Conservation (phyloP, 2,113 vertebrate genomes). For the Acrocephalus kingi region DNA sequence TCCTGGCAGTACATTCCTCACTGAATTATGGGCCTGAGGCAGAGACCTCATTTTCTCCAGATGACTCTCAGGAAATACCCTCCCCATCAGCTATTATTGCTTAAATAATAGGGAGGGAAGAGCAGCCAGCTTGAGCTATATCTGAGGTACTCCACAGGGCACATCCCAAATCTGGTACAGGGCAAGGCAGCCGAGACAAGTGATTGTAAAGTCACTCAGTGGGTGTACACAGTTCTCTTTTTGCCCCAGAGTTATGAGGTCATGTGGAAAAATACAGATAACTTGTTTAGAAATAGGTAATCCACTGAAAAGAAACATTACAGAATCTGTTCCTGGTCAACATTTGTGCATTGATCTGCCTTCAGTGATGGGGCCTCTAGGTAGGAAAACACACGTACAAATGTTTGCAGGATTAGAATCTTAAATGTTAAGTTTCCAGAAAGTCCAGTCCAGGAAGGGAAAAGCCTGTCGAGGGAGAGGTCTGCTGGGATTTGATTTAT, state of each 20-base stretch:
- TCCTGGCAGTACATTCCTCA: neutral
- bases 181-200: neutral
- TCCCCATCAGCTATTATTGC: slow-evolving; percentile 56
- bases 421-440: slow-evolving; percentile 55
- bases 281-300: neutral
- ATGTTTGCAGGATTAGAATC: slow-evolving; percentile 22
- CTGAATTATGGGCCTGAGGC: slow-evolving; percentile 30
- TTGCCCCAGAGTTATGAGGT: slow-evolving; percentile 24
- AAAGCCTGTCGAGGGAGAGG: slow-evolving; percentile 44
- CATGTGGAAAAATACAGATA: slow-evolving; percentile 18
- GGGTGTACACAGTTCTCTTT: neutral
- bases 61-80: slow-evolving; percentile 64
- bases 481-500: slow-evolving; percentile 65
- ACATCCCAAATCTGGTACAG: slow-evolving; percentile 30
- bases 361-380: neutral
- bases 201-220: slow-evolving; percentile 5
- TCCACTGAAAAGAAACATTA: neutral
- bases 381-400: neutral
- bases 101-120: slow-evolving; percentile 57
- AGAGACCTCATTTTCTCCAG: slow-evolving; percentile 45
- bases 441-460: slow-evolving; percentile 62
- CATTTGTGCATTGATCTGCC: neutral
- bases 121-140: neutral
- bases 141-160: slow-evolving; percentile 5
- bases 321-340: neutral